phyloP scores from a whole-genome alignment of 1,140 invertebrate genomes.

The Pseudoatta argentina region DNA sequence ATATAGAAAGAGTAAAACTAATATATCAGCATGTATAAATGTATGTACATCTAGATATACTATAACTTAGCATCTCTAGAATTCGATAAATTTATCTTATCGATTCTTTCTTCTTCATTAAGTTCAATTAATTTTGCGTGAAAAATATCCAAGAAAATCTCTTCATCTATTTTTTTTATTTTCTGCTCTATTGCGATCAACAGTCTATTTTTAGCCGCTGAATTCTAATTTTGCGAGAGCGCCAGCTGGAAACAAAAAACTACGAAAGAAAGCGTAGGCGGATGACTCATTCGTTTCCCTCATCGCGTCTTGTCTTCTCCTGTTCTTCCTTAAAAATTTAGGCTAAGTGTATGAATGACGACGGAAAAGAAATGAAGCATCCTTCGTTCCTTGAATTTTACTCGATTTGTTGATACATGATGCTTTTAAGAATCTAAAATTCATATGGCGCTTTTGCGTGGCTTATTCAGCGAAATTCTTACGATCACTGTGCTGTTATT shows the following conservation, averaged over 20 bases:
- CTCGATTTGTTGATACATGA: slow-evolving; percentile 67
- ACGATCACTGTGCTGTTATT: slow-evolving; percentile 45
- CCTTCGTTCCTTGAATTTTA: slow-evolving; percentile 65
- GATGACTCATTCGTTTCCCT: slow-evolving; percentile 51
- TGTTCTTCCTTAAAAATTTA: slow-evolving; percentile 56
- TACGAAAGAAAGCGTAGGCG: slow-evolving; percentile 60
- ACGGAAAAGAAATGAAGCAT: slow-evolving; percentile 26
- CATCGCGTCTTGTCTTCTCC: slow-evolving; percentile 24
- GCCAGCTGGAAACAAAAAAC: slow-evolving; percentile 54
- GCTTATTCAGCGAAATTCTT: slow-evolving; percentile 71
- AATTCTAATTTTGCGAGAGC: slow-evolving; percentile 65
- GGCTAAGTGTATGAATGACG: slow-evolving; percentile 45
- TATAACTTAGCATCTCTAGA: background rate
- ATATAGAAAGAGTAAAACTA: background rate
- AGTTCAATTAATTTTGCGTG: background rate
- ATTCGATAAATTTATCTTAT: background rate
- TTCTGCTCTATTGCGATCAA: slow-evolving; percentile 63
- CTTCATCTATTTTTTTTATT: slow-evolving; percentile 43
- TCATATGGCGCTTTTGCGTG: slow-evolving; percentile 62
- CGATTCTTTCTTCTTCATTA: slow-evolving; percentile 45
- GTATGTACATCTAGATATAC: background rate
- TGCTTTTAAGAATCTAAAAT: slow-evolving; percentile 65
- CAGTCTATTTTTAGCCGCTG: slow-evolving; percentile 63
- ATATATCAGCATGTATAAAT: background rate
- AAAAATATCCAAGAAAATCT: slow-evolving; percentile 15